Evolutionary conservation across 2,797 vertebrate genomes (phyloP).

Genomic region (Aphelocoma californica): DNA sequence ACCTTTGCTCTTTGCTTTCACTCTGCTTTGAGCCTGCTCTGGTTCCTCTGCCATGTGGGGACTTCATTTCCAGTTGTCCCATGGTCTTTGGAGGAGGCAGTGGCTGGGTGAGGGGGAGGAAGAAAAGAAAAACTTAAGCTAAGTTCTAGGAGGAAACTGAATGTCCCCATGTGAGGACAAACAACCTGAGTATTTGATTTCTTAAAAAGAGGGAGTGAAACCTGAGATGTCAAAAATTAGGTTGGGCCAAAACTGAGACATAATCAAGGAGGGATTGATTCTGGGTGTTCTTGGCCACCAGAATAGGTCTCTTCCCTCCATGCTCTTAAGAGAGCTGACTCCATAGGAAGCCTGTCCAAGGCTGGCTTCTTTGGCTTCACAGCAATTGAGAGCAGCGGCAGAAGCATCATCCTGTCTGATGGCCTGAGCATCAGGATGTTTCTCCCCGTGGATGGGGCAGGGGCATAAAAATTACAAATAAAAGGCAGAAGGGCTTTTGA

Average conservation of each 20-base stretch:
- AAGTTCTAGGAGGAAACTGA: background rate
- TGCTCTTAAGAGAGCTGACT: background rate
- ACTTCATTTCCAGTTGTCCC: background rate
- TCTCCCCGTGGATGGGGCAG: background rate
- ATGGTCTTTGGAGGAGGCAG: background rate
- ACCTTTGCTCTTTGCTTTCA: background rate
- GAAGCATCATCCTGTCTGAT: background rate
- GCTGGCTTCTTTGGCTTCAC: background rate
- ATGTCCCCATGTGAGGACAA: background rate
- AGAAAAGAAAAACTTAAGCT: background rate
- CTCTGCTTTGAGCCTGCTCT: background rate
- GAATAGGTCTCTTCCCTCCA: background rate
- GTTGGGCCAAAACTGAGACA: background rate
- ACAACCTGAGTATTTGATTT: background rate
- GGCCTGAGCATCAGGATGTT: background rate
- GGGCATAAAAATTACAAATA: slow-evolving; percentile 43
- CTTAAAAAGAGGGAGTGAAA: background rate
- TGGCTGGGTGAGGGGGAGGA: background rate
- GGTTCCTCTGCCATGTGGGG: background rate
- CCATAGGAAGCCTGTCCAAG: background rate
- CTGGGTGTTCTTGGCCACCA: background rate
- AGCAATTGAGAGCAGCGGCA: background rate
- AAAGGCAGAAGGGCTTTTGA: slow-evolving; percentile 55
- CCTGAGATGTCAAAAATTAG: background rate
- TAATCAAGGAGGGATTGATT: background rate